These are phyloP conservation scores for Megalops cyprinoides DNA, from an alignment of 2,797 vertebrate species.

Conservation along the genomic window DNA sequence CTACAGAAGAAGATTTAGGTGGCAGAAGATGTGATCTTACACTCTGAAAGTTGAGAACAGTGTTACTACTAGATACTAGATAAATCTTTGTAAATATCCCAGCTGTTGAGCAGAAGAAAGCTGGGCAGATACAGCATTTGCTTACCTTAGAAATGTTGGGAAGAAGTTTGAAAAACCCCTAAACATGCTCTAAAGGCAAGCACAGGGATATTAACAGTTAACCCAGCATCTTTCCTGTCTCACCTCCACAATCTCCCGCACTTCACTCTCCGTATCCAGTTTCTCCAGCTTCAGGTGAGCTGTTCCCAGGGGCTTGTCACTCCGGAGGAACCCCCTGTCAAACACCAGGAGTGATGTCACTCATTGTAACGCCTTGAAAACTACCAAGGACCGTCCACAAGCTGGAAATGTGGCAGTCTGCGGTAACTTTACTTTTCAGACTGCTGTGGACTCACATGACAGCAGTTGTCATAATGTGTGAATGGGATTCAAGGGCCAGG, in stretches of 20 bases:
- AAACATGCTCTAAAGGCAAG: too few species aligned
- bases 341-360: neutral
- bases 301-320: slow-evolving; percentile 91
- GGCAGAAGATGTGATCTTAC: neutral
- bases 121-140: neutral
- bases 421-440: neutral
- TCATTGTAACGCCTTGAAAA: too few species aligned
- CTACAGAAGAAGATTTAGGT: neutral
- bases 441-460: neutral
- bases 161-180: neutral
- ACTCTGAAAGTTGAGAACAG: neutral
- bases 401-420: neutral
- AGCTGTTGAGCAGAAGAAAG: neutral
- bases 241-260: slow-evolving; percentile 90
- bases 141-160: too few species aligned
- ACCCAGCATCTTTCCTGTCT: neutral
- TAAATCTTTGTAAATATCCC: neutral
- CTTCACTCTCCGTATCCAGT: slow-evolving; percentile 90
- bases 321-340: slow-evolving; percentile 82
- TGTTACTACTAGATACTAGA: too few species aligned
- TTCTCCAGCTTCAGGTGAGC: slow-evolving; percentile 90
- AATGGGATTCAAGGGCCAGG: too few species aligned
- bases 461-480: too few species aligned
- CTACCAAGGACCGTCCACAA: too few species aligned
- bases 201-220: too few species aligned